Evolutionary conservation across 2,797 vertebrate genomes (phyloP).

Genomic region (Tragelaphus eurycerus): DNA sequence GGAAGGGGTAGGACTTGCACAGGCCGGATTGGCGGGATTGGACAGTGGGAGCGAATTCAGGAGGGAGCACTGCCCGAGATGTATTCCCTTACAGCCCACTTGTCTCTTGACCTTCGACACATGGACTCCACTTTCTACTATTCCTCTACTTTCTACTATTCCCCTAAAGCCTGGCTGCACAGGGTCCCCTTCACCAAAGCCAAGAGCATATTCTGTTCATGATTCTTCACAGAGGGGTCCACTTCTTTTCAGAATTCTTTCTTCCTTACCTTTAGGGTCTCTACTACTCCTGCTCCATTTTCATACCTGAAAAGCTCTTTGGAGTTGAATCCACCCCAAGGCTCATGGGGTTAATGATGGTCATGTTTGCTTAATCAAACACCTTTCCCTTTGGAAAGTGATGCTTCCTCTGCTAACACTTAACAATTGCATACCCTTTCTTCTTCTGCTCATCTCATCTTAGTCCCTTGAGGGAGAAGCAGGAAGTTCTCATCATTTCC

Average conservation of each 20-base stretch:
- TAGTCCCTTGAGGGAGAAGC: neutral
- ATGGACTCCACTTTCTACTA: neutral
- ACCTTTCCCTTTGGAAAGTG: neutral
- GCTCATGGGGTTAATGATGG: fast-evolving
- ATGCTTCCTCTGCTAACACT: neutral
- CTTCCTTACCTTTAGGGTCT: neutral
- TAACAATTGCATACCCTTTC: too few relatives aligned
- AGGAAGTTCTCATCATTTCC: neutral
- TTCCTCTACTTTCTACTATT: neutral
- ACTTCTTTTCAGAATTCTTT: neutral
- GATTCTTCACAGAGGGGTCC: neutral
- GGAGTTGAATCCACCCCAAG: neutral
- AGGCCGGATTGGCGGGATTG: neutral
- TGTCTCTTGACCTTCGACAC: neutral
- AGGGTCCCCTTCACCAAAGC: neutral
- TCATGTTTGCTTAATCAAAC: too few relatives aligned
- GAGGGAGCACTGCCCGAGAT: neutral
- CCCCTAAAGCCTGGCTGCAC: neutral
- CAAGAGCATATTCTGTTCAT: neutral
- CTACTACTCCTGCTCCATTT: neutral
- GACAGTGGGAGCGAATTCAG: neutral
- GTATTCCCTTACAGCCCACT: neutral
- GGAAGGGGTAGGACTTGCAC: neutral
- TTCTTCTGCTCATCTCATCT: neutral
- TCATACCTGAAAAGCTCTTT: neutral